These are phyloP conservation scores for Mormyrops boulengeri DNA, from an alignment of 2,797 vertebrate genomes.

Conservation along the genomic window DNA sequence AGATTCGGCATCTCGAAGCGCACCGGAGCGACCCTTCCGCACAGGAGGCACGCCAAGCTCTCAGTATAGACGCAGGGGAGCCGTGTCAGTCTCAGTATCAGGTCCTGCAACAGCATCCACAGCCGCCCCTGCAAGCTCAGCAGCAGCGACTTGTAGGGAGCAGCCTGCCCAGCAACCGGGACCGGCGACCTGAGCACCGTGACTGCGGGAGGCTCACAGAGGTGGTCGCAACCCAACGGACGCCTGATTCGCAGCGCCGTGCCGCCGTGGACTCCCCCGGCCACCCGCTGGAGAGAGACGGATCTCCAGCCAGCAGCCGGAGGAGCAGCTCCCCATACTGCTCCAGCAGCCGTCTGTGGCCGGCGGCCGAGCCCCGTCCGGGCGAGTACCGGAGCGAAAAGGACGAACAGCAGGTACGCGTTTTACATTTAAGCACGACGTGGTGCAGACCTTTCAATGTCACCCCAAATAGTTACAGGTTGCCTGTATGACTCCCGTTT, in stretches of 20 bases:
- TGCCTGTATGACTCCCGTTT: constrained; percentile 53
- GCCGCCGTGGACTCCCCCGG: constrained; percentile 15
- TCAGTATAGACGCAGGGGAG: constrained; percentile 54
- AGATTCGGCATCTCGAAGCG: constrained; percentile 55
- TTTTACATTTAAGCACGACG: constrained; percentile 9
- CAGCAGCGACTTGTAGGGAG: constrained; percentile 66
- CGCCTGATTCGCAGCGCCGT: constrained; percentile 21
- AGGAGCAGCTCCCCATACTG: constrained; percentile 63
- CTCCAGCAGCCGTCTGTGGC: constrained; percentile 72
- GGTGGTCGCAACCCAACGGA: constrained; percentile 42
- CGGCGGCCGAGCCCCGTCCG: constrained; percentile 59
- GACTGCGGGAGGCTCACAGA: constrained; percentile 36
- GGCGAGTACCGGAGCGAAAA: constrained; percentile 60
- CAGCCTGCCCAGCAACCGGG: constrained; percentile 64
- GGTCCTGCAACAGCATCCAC: constrained; percentile 51
- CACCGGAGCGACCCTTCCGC: constrained; percentile 65
- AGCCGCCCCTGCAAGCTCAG: constrained; percentile 60
- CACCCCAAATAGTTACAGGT: constrained; percentile 22
- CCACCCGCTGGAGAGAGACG: constrained; percentile 48
- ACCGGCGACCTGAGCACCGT: constrained; percentile 59
- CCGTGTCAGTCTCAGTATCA: constrained; percentile 53
- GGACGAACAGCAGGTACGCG: constrained; percentile 59
- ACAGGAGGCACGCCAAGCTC: constrained; percentile 58
- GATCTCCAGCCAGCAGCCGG: constrained; percentile 55
- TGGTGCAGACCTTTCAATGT: constrained; percentile 19